A percentile compares a stretch with the other conserved stretches of the same genome.
These are phyloP conservation scores for Manis javanica DNA, from an alignment of 2,797 vertebrate species.

Conservation along the genomic window DNA sequence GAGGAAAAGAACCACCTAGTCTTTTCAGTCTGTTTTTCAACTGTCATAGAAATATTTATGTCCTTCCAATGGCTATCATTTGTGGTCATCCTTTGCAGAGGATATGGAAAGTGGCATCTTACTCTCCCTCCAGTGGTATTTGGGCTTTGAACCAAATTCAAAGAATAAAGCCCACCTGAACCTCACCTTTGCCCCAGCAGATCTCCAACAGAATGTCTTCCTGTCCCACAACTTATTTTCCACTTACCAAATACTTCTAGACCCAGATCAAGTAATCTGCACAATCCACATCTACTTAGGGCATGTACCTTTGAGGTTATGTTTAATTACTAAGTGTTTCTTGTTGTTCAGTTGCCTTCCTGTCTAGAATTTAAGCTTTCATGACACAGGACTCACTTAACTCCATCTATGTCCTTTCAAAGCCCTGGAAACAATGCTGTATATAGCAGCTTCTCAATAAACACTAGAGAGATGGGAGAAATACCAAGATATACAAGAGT, in stretches of 20 bases:
- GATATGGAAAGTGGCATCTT: neutral
- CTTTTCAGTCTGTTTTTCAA: conserved; percentile 1
- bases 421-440: neutral
- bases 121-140: neutral
- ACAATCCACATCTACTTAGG: neutral
- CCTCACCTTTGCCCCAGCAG: neutral
- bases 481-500: neutral
- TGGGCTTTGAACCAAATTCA: neutral
- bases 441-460: neutral
- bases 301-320: neutral
- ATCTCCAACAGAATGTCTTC: neutral
- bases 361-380: neutral
- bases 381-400: neutral
- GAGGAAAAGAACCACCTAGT: neutral
- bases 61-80: neutral
- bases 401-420: neutral
- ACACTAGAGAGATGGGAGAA: neutral
- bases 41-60: neutral
- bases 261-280: neutral
- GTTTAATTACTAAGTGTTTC: neutral
- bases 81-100: conserved; percentile 16
- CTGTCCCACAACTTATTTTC: neutral
- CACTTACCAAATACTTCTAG: neutral
- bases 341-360: neutral
- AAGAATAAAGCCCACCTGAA: neutral